Conservation (phyloP, 2,113 vertebrate species). For the Leuciscus idus region DNA sequence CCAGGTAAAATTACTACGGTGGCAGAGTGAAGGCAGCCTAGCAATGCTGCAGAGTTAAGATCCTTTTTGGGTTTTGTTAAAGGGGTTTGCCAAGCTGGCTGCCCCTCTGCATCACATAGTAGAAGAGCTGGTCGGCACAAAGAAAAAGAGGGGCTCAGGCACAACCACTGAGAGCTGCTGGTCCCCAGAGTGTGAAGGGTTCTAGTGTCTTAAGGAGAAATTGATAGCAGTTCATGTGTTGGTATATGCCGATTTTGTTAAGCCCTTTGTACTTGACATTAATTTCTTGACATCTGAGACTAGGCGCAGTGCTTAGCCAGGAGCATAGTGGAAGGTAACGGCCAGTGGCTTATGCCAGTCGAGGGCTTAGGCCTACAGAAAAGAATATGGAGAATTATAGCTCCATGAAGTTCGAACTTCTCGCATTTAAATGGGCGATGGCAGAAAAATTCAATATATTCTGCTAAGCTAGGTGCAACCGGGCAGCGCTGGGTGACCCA, state of each 20-base stretch:
- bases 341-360: constrained; percentile 16
- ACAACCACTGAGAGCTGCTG: not conserved
- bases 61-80: constrained; percentile 10
- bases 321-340: not conserved
- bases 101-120: constrained; percentile 36
- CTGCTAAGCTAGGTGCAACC: constrained; percentile 36
- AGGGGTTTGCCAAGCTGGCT: constrained; percentile 1
- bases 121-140: not conserved
- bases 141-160: no score
- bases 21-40: not conserved
- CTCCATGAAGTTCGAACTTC: constrained; percentile 26
- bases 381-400: constrained; percentile 31
- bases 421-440: constrained; percentile 27
- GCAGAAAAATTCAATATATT: constrained; percentile 30
- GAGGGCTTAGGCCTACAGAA: not conserved
- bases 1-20: constrained; percentile 1
- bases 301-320: constrained; percentile 35
- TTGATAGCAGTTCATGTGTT: not conserved
- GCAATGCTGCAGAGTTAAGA: not conserved
- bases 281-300: constrained; percentile 15
- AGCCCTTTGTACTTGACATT: not conserved
- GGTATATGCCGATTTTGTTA: not conserved
- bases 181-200: not conserved
- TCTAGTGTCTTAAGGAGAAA: not conserved
- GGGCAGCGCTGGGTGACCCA: constrained; percentile 23